Base-by-base conservation (phyloP, 2,113 vertebrate genomes). In the Austrofundulus limnaeus region DNA sequence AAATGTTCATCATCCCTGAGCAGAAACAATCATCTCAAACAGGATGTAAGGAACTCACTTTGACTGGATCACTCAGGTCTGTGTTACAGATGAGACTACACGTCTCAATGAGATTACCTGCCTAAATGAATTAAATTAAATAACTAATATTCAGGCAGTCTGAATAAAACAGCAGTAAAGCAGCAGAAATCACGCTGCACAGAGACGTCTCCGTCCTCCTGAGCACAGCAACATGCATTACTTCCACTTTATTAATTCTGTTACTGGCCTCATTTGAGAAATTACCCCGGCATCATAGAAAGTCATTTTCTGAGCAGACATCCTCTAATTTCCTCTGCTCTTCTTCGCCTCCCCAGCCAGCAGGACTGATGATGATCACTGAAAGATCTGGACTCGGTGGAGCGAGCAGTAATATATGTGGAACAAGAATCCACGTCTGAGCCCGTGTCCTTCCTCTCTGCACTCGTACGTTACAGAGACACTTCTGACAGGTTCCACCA, bases 341-440 rank as follows among this genome's bases (percentile, higher is more conserved):
- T n/a, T 23, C 38, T 11, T 5, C 20, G 38, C 11, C 37, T 66
- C 49, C 58, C 14, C 28, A 70, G 52, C 69, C 48, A 38, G 65
- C 71, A 72, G 47, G 66, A 63, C n/a, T 53, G 52, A 43, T 83
- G 58, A 70, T 66, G 75, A 78, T 76, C 68, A 82, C 42, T 58
- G 62, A 78, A 72, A 74, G 76, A 78, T 78, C 23, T 28, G 42
- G 20, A 45, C 53, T 80, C 66, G 76, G 49, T 66, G 65, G 45
- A 50, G 50, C 23, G 3, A 62, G 68, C 7, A 50, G 52, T 49
- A 47, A 53, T 39, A 56, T 41, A 59, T 70, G 68, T 78, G 49
- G 68, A 74, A 73, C 48, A 71, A 66, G 65, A 76, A 58, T 66
- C 79, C 57, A 46, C 59, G 64, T 34, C 60, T 50, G 31, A 19